A percentile compares a stretch with the other conserved stretches of the same genome.
Conservation (phyloP, 1,140 invertebrate genomes). For the Rhopalosiphum padi region DNA sequence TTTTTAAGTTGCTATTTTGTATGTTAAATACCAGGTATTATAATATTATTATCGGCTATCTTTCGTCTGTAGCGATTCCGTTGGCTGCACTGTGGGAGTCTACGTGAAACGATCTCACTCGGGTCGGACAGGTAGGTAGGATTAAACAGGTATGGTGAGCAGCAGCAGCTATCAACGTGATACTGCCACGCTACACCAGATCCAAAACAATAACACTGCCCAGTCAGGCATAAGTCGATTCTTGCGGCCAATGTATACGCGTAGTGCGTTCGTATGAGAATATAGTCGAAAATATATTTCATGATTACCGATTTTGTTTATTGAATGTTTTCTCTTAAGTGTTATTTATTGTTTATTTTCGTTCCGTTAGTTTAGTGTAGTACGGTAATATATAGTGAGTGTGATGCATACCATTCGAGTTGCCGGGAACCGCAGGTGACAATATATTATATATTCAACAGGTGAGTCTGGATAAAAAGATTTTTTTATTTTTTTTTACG, state of each 20-base stretch:
- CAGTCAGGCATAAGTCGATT: constrained; percentile 35
- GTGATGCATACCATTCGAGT: neutral
- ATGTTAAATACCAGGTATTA: no score
- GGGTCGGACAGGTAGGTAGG: constrained; percentile 26
- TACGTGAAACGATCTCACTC: constrained; percentile 31
- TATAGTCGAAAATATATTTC: neutral
- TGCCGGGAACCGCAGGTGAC: neutral
- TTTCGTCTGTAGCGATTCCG: neutral
- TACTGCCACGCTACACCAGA: constrained; percentile 53
- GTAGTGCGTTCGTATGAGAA: neutral
- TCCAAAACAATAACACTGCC: constrained; percentile 49
- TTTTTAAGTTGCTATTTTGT: neutral
- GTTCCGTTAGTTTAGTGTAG: neutral
- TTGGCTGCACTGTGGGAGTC: constrained; percentile 28
- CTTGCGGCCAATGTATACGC: neutral
- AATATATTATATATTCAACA: neutral
- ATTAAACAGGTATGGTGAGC: constrained; percentile 33
- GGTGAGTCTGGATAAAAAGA: neutral
- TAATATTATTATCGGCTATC: neutral
- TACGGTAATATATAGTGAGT: neutral
- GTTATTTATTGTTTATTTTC: neutral
- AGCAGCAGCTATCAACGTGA: constrained; percentile 43
- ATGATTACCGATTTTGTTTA: neutral
- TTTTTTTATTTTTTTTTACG: neutral
- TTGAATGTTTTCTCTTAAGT: neutral